Percentiles rank a stretch among this genome's conserved stretches.
Evolutionary conservation across 2,113 vertebrate species (phyloP).

Genomic region (Oreochromis niloticus): DNA sequence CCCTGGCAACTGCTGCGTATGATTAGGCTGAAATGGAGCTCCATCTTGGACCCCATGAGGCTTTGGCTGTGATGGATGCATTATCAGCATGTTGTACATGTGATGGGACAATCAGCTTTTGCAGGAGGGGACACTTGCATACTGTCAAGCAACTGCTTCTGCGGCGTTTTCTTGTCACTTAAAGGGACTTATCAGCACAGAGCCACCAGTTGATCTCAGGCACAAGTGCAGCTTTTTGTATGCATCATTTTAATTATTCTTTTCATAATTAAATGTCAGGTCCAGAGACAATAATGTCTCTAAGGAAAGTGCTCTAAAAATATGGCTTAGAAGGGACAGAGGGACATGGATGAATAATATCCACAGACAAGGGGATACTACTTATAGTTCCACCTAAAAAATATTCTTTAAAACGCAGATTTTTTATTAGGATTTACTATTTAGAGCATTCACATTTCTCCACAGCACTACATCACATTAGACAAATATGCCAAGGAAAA

Average conservation of each 20-base stretch:
- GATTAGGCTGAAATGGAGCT: constrained; percentile 7
- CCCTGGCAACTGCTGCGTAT: constrained; percentile 21
- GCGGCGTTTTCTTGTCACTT: neutral
- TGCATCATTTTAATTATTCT: constrained; percentile 33
- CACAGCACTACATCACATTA: neutral
- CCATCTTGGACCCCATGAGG: constrained; percentile 1
- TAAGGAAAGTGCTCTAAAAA: neutral
- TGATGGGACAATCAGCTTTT: constrained; percentile 2
- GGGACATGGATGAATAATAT: neutral
- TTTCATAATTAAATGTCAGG: constrained; percentile 46
- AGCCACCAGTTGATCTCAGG: constrained; percentile 37
- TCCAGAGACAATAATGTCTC: constrained; percentile 9
- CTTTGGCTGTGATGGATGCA: constrained; percentile 20
- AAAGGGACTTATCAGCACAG: constrained; percentile 37
- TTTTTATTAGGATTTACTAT: neutral
- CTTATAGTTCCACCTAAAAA: neutral
- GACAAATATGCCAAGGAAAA: neutral
- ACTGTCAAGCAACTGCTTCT: constrained; percentile 1
- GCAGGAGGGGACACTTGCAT: neutral
- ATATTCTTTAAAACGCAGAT: neutral
- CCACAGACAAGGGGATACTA: neutral
- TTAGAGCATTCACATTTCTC: neutral
- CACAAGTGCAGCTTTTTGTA: neutral
- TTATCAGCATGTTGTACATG: constrained; percentile 22
- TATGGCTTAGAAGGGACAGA: neutral